Base-by-base conservation (phyloP, 2,888 invertebrate genomes). In the Amiota communis region DNA sequence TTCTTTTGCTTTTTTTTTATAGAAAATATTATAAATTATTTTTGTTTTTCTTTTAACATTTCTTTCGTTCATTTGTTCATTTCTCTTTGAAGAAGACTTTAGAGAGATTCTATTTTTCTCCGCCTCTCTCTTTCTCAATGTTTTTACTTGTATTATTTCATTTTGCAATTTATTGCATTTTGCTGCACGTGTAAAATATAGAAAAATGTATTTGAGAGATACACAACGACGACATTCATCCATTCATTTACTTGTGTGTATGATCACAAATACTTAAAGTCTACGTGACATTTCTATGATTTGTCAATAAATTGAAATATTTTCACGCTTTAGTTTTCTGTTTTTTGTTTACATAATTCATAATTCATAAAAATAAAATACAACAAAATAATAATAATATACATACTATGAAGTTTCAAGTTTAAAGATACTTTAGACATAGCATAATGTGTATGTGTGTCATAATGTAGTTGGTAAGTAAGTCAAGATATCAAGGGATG, bases 241-340 rank as follows among this genome's bases (percentile, higher is more conserved):
- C 75, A n/a, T n/a, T 78, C 72, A 46, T 61, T 57, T 47, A 68
- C 75, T 23, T 1, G 23, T 23, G 23, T 23, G 23, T n/a, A n/a
- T 47, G 48, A 15, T 11, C 20, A 23, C 73, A n/a, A 78, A 77
- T 73, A 49, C 76, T 78, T 74, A 63, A n/a, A 74, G 12, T 51
- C 20, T 83, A 85, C 85, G 85, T 83, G 83, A 82, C 81, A 83
- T 83, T 70, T 78, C 70, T 78, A 13, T n/a, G 13, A 13, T 75
- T 67, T 77, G 65, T 20, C 75, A 72, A 46, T 11, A 17, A 67
- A 11, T 20, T 13, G 15, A 49, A 53, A 68, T 68, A 68, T 12
- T 67, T 49, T 51, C 67, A 67, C 67, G 67, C 46, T 47, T 47
- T 65, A 17, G 11, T 64, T 46, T 64, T 20, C 64, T 59, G 53